Conservation (phyloP, 2,113 vertebrate genomes). For the Polypterus bichir region DNA sequence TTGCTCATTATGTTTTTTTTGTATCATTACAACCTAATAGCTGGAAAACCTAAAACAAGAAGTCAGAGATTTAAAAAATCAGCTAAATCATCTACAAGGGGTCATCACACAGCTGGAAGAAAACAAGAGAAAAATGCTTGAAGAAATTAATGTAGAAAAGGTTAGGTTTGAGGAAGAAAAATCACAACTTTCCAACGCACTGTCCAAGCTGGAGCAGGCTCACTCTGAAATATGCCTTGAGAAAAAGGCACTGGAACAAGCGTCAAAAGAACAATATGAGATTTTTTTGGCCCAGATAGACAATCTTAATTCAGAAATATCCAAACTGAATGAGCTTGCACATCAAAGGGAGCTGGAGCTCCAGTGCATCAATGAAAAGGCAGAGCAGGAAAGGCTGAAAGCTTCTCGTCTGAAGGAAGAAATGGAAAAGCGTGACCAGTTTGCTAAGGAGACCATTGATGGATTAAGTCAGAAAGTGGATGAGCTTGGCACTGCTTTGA, state of each 20-base stretch:
- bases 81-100: constrained; percentile 38
- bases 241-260: constrained; percentile 46
- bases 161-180: constrained; percentile 45
- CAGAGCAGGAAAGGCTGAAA: constrained; percentile 26
- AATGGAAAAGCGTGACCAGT: constrained; percentile 30
- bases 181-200: constrained; percentile 32
- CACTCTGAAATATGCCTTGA: constrained; percentile 33
- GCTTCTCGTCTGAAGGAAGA: constrained; percentile 23
- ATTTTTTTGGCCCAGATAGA: constrained; percentile 37
- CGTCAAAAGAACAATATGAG: constrained; percentile 29
- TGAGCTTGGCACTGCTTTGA: constrained; percentile 30
- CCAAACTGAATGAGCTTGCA: constrained; percentile 35
- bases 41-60: constrained; percentile 60
- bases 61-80: constrained; percentile 30
- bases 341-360: constrained; percentile 45
- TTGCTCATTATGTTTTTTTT: too few relatives aligned
- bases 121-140: constrained; percentile 31
- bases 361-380: constrained; percentile 26
- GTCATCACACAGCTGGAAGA: constrained; percentile 35
- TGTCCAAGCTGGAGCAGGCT: constrained; percentile 45
- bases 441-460: constrained; percentile 12
- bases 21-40: constrained; percentile 26
- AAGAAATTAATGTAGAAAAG: constrained; percentile 29
- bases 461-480: constrained; percentile 34
- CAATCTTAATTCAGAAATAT: constrained; percentile 41